Conservation (phyloP, 1,140 invertebrate species). For the Pantala flavescens region DNA sequence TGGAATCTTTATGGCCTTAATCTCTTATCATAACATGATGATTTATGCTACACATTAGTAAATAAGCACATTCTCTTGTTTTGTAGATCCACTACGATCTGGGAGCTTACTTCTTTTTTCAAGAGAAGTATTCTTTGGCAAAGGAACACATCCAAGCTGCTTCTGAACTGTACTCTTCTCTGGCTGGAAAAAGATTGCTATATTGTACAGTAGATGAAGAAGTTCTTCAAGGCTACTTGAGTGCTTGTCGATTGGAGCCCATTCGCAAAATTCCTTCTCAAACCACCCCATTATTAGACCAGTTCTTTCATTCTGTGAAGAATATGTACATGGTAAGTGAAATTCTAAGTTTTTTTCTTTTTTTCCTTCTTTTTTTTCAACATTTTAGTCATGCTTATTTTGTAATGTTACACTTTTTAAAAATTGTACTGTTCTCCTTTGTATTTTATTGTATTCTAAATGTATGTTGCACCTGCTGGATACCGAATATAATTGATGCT, state of each 20-base stretch:
- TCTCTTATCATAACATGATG: no score
- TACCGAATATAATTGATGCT: no score
- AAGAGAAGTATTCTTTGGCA: neutral
- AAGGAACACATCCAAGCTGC: neutral
- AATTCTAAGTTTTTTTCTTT: no score
- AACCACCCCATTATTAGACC: neutral
- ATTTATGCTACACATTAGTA: no score
- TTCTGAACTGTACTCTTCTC: neutral
- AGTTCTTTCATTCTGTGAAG: neutral
- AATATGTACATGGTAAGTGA: neutral
- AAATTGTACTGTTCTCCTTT: no score
- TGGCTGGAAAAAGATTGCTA: neutral
- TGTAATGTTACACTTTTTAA: no score
- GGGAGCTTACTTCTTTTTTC: neutral
- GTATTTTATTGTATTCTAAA: no score
- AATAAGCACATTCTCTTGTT: no score
- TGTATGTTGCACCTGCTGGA: no score
- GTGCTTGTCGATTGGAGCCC: neutral
- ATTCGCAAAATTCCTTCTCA: neutral
- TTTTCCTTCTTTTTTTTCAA: no score
- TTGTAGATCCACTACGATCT: neutral
- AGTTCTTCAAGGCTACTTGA: neutral
- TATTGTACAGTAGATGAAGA: neutral
- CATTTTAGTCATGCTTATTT: no score
- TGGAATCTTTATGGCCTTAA: no score